Percentiles rank a stretch among this genome's conserved stretches.
Evolutionary conservation across 2,888 invertebrate genomes (phyloP).

Genomic region (Pseudeuparius sepicola): DNA sequence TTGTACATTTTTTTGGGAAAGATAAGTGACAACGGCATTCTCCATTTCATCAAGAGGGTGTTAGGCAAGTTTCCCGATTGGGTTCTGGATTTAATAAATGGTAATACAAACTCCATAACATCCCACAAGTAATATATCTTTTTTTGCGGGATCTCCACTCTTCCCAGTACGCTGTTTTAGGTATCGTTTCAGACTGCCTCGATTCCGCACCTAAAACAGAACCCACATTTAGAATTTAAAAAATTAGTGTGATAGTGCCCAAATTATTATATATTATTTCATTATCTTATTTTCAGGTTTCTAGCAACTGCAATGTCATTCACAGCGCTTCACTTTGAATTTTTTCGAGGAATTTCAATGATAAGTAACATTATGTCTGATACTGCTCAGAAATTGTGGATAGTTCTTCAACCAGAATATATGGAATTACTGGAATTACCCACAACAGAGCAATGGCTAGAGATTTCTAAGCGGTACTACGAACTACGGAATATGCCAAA

Average conservation of each 20-base stretch:
- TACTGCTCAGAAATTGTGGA: conserved; percentile 20
- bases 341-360: conserved; percentile 16
- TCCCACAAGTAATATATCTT: not conserved
- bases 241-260: too few species aligned
- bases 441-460: conserved; percentile 15
- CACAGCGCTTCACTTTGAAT: conserved; percentile 14
- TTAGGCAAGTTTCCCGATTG: too few species aligned
- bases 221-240: too few species aligned
- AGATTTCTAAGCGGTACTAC: conserved; percentile 14
- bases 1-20: too few species aligned
- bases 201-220: too few species aligned
- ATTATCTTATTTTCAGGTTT: conserved; percentile 17
- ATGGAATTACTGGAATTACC: conserved; percentile 19
- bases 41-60: not conserved
- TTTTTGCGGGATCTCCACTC: too few species aligned
- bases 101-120: not conserved
- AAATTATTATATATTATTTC: too few species aligned
- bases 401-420: conserved; percentile 16
- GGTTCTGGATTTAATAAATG: too few species aligned
- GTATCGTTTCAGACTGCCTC: conserved; percentile 4
- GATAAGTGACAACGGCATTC: too few species aligned
- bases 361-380: conserved; percentile 16
- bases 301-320: conserved; percentile 14
- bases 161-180: not conserved
- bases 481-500: conserved; percentile 13